These are phyloP conservation scores for Carassius gibelio DNA, from an alignment of 2,113 vertebrate species.

Conservation along the genomic window DNA sequence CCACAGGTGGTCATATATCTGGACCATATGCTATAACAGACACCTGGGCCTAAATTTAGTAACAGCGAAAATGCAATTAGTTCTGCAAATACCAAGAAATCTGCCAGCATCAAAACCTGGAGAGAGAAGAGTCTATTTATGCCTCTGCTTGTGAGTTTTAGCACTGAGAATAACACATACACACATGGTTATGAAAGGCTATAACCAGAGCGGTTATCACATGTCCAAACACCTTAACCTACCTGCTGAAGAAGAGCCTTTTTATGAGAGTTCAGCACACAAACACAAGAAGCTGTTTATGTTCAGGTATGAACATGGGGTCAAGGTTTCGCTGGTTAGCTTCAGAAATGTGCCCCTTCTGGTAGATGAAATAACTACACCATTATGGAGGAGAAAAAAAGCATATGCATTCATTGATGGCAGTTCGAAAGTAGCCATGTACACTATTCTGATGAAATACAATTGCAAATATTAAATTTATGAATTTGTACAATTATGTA, in stretches of 20 bases:
- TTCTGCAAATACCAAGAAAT: constrained; percentile 72
- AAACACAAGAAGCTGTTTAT: background rate
- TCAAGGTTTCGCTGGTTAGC: background rate
- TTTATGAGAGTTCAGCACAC: background rate
- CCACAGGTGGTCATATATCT: constrained; percentile 43
- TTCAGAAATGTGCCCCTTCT: too few species aligned
- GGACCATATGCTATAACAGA: constrained; percentile 45
- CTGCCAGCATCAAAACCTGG: constrained; percentile 57
- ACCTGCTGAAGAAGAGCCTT: background rate
- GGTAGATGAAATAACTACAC: background rate
- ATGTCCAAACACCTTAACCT: constrained; percentile 40
- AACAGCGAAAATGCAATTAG: constrained; percentile 57
- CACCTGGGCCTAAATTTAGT: constrained; percentile 59
- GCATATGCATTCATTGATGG: background rate
- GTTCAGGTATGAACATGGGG: background rate
- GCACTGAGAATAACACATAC: constrained; percentile 55
- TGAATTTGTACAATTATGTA: too few species aligned
- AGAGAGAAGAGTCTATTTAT: constrained; percentile 56
- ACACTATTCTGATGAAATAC: too few species aligned
- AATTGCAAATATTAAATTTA: too few species aligned
- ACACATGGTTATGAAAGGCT: constrained; percentile 30
- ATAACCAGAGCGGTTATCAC: constrained; percentile 32
- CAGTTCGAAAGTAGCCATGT: too few species aligned
- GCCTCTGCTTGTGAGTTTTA: constrained; percentile 49
- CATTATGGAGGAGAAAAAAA: background rate